phyloP scores from a whole-genome alignment of 1,140 invertebrate genomes.

The Homarus americanus region DNA sequence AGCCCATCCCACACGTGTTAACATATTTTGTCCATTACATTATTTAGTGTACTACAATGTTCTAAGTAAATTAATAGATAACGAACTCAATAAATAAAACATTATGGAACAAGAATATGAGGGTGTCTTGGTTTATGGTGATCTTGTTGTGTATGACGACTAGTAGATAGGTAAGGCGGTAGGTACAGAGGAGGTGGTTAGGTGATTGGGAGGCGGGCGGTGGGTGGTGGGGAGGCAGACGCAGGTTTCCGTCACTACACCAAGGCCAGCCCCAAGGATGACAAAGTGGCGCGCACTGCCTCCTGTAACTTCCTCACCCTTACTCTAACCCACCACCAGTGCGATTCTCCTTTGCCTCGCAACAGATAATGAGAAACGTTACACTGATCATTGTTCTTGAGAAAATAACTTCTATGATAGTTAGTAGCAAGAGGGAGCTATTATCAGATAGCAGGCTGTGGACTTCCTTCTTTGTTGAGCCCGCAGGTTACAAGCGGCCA shows the following conservation, averaged over 20 bases:
- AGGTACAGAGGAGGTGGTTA: neutral
- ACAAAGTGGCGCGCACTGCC: neutral
- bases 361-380: neutral
- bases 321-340: neutral
- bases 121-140: neutral
- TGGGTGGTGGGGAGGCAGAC: neutral
- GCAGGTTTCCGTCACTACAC: constrained; percentile 26
- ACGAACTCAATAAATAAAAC: too few species aligned
- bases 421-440: constrained; percentile 3
- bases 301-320: neutral
- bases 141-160: too few species aligned
- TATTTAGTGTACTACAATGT: too few species aligned
- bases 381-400: constrained; percentile 21
- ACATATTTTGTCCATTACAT: too few species aligned
- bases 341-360: neutral
- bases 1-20: too few species aligned
- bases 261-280: constrained; percentile 37
- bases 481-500: neutral
- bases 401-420: constrained; percentile 13
- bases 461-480: neutral
- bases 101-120: too few species aligned
- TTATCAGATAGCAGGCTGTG: neutral
- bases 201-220: neutral
- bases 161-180: neutral
- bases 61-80: too few species aligned